phyloP scores from a whole-genome alignment of 2,797 vertebrate species.

The Pampus argenteus region DNA sequence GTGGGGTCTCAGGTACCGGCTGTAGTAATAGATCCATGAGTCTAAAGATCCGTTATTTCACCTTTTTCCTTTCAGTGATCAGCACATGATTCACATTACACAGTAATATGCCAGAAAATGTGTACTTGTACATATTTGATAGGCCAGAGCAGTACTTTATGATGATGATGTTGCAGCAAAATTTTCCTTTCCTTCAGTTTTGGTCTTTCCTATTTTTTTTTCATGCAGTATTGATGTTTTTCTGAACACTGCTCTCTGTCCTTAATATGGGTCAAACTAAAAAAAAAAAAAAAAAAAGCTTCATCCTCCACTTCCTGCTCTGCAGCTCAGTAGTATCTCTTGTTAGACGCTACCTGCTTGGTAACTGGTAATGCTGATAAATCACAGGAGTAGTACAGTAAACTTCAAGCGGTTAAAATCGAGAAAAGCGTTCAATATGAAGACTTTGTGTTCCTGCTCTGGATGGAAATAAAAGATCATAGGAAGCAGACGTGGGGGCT shows the following conservation, averaged over 20 bases:
- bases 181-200: neutral
- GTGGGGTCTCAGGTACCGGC: too few relatives aligned
- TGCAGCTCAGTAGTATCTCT: neutral
- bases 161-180: neutral
- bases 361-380: neutral
- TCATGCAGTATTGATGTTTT: neutral
- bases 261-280: neutral
- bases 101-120: too few relatives aligned
- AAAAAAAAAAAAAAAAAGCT: neutral
- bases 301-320: too few relatives aligned
- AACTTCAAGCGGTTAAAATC: neutral
- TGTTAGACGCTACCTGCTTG: neutral
- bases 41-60: neutral
- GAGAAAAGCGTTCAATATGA: neutral
- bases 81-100: neutral
- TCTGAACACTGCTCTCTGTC: neutral
- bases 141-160: neutral
- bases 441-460: neutral
- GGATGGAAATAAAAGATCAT: conserved; percentile 34
- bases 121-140: neutral
- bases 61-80: neutral
- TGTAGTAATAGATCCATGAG: too few relatives aligned
- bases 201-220: neutral
- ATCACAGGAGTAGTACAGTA: neutral
- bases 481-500: conserved; percentile 16